Evolutionary conservation across 2,113 vertebrate genomes (phyloP), one percentile per base, ranked within the genome.

Genomic region (Tragelaphus strepsiceros): DNA sequence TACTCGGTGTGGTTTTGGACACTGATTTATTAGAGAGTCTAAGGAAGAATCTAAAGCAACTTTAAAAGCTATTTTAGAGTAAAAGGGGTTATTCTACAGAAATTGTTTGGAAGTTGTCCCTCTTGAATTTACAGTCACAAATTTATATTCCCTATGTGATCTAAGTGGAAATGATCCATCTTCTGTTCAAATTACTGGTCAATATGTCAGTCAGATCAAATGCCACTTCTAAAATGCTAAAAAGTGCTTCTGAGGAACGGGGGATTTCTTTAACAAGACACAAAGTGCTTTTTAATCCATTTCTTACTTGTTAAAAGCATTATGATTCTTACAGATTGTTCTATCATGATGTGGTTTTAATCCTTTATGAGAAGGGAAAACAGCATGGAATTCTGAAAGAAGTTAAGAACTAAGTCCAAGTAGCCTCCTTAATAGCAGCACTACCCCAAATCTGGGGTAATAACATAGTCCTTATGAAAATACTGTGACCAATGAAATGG

Each of bases 121-220:
- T 97, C 94, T 98, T 98, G 96, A 98, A 98, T 98, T 95, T 94
- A 86, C 11, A 95, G 77, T 81, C 43, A 95, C 67, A 97, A 62
- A 93, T 93, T 98, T 98, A 98, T 98, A 98, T 98, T 98, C 97
- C 98, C 98, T 98, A 97, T 98, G 98, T 98, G 98, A 96, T 98
- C 93, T 98, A 98, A 35, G 96, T 98, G 98, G 95, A 98, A 98
- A 97, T 95, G 83, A 98, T 98, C 97, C 94, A 97, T 98, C 96
- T 98, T 97, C 92, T 98, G 95, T 99, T 98, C 98, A 98, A 98
- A 99, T 98, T 98, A 98, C 96, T 94, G 97, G 98, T 98, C 98
- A 98, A 98, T 98, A 99, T 98, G 98, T 98, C 98, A 98, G 97
- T 98, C 95, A 98, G 98, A 98, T 98, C 98, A 98, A 98, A 98